These are phyloP conservation scores for Philereme vetulata DNA, from an alignment of 2,888 invertebrate genomes.

Conservation along the genomic window DNA sequence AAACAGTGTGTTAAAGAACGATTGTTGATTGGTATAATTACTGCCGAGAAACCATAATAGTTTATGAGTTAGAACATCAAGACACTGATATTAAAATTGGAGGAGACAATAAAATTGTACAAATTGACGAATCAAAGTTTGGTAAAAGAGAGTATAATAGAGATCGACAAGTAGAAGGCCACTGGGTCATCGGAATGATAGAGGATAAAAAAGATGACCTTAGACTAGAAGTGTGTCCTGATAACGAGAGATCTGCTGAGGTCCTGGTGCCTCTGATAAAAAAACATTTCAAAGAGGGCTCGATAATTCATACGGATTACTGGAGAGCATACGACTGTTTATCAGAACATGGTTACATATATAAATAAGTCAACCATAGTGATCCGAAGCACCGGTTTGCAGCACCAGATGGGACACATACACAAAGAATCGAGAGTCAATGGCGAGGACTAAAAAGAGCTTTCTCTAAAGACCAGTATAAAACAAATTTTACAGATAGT, in stretches of 20 bases:
- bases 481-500: conserved; percentile 16
- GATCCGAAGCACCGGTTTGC: conserved; percentile 22
- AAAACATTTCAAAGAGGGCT: conserved; percentile 39
- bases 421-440: conserved; percentile 34
- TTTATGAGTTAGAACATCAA: conserved; percentile 1
- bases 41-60: background rate
- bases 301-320: conserved; percentile 38
- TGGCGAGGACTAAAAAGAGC: conserved; percentile 30
- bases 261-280: conserved; percentile 39
- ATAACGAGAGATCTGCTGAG: conserved; percentile 37
- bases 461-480: conserved; percentile 26
- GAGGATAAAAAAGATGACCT: conserved; percentile 43
- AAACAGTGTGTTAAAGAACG: background rate
- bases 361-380: conserved; percentile 35
- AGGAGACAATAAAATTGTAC: conserved; percentile 1
- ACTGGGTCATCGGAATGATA: conserved; percentile 42
- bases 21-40: conserved; percentile 6
- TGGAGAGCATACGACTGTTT: conserved; percentile 37
- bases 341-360: conserved; percentile 33
- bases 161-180: conserved; percentile 14
- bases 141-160: background rate
- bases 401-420: conserved; percentile 38
- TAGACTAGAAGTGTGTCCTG: conserved; percentile 43
- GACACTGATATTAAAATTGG: background rate
- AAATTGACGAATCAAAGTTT: background rate